Percentiles rank a stretch among this genome's conserved stretches.
Conservation (phyloP, 2,888 invertebrate genomes). For the Cetonia aurata region DNA sequence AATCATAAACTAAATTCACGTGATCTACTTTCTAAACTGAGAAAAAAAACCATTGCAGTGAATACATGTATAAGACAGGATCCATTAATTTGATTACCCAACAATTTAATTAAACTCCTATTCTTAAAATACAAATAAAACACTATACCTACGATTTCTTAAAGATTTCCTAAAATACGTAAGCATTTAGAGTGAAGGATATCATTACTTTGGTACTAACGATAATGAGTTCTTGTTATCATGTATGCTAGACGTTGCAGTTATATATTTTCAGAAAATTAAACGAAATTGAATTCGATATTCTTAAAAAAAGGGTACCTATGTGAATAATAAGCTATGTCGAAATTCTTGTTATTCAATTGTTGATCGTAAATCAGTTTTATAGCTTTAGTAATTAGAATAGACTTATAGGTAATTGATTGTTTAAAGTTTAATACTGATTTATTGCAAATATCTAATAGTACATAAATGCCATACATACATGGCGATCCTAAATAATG, state of each 20-base stretch:
- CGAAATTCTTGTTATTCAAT: conserved; percentile 60
- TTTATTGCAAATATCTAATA: conserved; percentile 57
- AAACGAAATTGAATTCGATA: conserved; percentile 49
- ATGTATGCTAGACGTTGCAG: no score
- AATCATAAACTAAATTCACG: conserved; percentile 12
- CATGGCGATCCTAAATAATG: conserved; percentile 39
- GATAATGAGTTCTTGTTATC: no score
- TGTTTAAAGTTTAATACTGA: conserved; percentile 62
- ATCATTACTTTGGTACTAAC: neutral
- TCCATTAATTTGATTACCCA: conserved; percentile 17
- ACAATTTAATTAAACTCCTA: conserved; percentile 7
- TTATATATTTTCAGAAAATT: no score
- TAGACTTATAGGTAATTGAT: conserved; percentile 58
- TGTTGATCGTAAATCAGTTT: conserved; percentile 61
- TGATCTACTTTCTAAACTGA: neutral
- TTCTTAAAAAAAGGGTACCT: conserved; percentile 51
- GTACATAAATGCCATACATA: conserved; percentile 40
- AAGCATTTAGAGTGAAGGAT: neutral
- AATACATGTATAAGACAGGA: conserved; percentile 12
- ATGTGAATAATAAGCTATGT: conserved; percentile 59
- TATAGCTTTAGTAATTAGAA: conserved; percentile 62
- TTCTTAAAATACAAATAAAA: neutral
- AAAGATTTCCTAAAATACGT: neutral
- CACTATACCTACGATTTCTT: neutral
- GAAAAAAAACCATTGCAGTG: neutral